These are phyloP conservation scores for Chelonoidis abingdonii DNA, from an alignment of 2,113 vertebrate genomes.

Conservation along the genomic window DNA sequence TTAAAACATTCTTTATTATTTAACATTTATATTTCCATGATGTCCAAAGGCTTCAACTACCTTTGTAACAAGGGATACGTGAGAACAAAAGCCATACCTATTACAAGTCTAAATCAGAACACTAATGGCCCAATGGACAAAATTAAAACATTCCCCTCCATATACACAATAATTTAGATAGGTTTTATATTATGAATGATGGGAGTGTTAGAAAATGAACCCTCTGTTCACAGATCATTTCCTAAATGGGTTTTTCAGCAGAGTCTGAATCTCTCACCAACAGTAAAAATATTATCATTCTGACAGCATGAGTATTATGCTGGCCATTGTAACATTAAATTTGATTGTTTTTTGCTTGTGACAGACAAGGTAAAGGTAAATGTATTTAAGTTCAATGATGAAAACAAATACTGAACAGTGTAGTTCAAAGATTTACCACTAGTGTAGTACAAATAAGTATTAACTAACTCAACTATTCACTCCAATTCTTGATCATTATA, in stretches of 20 bases:
- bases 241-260: not conserved
- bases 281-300: not conserved
- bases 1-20: not conserved
- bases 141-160: not conserved
- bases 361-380: conserved; percentile 14
- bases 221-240: not conserved
- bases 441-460: not conserved
- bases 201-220: not conserved
- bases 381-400: not conserved
- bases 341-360: not conserved
- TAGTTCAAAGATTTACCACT: not conserved
- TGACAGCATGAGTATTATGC: not conserved
- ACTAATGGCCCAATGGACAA: not conserved
- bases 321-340: not conserved
- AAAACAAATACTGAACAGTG: not conserved
- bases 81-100: not conserved
- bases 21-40: not conserved
- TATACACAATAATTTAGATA: not conserved
- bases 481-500: not conserved
- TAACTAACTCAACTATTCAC: not conserved
- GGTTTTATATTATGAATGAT: not conserved
- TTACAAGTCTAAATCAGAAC: not conserved
- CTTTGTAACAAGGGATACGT: not conserved
- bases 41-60: not conserved
- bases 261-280: not conserved